A percentile compares a stretch with the other conserved stretches of the same genome.
Conservation (phyloP, 2,888 invertebrate genomes). For the Tenthredo livida region DNA sequence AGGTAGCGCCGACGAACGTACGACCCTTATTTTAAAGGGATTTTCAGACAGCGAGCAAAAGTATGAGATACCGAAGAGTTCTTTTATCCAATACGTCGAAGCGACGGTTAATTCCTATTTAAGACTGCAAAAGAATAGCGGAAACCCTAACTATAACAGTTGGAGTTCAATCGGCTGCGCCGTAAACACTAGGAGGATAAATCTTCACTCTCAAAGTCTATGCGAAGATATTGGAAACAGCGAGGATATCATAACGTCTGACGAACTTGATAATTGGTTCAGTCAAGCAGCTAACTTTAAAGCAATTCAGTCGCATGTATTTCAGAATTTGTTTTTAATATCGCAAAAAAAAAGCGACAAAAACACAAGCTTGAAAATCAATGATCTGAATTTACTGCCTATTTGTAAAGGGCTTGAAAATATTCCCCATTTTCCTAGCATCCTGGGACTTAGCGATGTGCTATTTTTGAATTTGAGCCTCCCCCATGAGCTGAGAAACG, state of each 20-base stretch:
- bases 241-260: conserved; percentile 75
- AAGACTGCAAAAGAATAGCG: conserved; percentile 83
- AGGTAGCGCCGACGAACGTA: conserved; percentile 73
- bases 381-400: conserved; percentile 79
- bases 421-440: conserved; percentile 88
- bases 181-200: conserved; percentile 80
- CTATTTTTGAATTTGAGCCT: conserved; percentile 90
- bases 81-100: conserved; percentile 84
- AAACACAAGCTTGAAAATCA: conserved; percentile 74
- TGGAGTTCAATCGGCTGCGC: conserved; percentile 83
- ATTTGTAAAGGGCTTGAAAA: conserved; percentile 84
- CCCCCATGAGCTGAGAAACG: conserved; percentile 86
- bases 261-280: conserved; percentile 79
- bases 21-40: conserved; percentile 72
- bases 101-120: conserved; percentile 88
- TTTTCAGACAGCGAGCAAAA: conserved; percentile 73
- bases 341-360: conserved; percentile 80
- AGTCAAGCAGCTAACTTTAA: conserved; percentile 78
- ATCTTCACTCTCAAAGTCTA: conserved; percentile 81
- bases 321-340: conserved; percentile 80
- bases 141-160: conserved; percentile 80
- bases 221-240: conserved; percentile 79
- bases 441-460: conserved; percentile 87
- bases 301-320: conserved; percentile 79
- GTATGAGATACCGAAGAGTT: conserved; percentile 68